Conservation (phyloP, 2,797 vertebrate species). For the Adrianichthys oophorus region DNA sequence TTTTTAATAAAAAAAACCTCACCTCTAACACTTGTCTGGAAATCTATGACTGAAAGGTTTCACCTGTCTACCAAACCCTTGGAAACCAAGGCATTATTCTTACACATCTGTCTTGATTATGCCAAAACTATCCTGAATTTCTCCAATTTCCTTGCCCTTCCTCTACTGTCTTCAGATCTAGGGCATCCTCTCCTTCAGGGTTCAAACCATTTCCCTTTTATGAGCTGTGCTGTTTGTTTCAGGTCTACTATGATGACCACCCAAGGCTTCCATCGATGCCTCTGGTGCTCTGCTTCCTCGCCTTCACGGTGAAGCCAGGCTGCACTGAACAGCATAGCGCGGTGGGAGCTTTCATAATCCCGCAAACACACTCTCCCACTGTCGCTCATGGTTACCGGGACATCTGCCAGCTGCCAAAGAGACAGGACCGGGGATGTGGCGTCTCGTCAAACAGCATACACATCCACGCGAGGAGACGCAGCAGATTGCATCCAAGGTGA, state of each 20-base stretch:
- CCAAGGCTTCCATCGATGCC: slow-evolving; percentile 18
- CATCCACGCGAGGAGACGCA: slow-evolving; percentile 24
- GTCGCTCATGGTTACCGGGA: slow-evolving; percentile 53
- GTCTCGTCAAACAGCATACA: slow-evolving; percentile 31
- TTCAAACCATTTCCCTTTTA: slow-evolving; percentile 16
- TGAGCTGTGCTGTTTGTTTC: slow-evolving; percentile 18
- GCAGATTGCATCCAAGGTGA: slow-evolving; percentile 74
- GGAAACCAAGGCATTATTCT: slow-evolving; percentile 16
- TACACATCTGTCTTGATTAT: slow-evolving; percentile 24
- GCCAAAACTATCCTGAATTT: slow-evolving; percentile 5
- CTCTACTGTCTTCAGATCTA: slow-evolving; percentile 4
- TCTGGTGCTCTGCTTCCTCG: slow-evolving; percentile 8
- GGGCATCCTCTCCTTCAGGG: slow-evolving; percentile 11
- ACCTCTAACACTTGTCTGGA: slow-evolving; percentile 27
- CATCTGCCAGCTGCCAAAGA: slow-evolving; percentile 68
- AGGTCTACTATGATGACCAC: slow-evolving; percentile 42
- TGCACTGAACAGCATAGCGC: slow-evolving; percentile 15
- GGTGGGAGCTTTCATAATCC: slow-evolving; percentile 56
- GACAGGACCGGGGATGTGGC: slow-evolving; percentile 32
- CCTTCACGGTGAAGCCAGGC: slow-evolving; percentile 36
- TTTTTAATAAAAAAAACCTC: slow-evolving; percentile 71
- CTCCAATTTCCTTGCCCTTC: not conserved
- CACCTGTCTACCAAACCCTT: slow-evolving; percentile 22
- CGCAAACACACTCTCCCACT: slow-evolving; percentile 39
- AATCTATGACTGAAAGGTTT: slow-evolving; percentile 31